Evolutionary conservation across 2,797 vertebrate species (phyloP).

Genomic region (Neosilurus hyrtlii): DNA sequence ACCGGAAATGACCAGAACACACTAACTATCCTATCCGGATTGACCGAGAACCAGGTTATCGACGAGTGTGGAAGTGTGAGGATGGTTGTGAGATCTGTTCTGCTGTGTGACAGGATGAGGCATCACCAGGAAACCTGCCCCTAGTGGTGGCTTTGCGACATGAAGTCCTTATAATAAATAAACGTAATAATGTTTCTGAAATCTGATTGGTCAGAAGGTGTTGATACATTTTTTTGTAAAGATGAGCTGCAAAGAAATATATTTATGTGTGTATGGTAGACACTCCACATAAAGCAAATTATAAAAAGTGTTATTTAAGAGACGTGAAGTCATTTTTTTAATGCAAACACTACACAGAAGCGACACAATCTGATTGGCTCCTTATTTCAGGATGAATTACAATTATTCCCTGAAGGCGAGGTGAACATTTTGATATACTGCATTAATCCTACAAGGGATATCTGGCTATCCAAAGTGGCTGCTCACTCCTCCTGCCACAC

Average conservation of each 20-base stretch:
- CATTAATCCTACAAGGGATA: no score
- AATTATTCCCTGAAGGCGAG: no score
- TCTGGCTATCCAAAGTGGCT: no score
- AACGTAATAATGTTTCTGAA: background rate
- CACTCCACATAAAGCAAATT: no score
- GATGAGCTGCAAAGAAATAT: background rate
- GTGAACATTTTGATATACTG: no score
- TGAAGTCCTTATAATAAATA: background rate
- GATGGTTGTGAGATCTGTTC: slow-evolving; percentile 24
- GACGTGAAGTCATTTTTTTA: background rate
- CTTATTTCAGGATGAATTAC: no score
- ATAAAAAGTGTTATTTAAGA: background rate
- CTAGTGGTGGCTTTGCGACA: background rate
- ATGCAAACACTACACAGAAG: background rate
- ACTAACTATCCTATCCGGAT: background rate
- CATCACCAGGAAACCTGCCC: background rate
- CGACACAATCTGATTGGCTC: no score
- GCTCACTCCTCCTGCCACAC: no score
- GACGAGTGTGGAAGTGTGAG: no score
- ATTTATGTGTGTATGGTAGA: no score
- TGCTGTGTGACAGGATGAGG: background rate
- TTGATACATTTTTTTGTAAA: background rate
- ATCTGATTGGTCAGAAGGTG: background rate
- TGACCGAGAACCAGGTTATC: background rate
- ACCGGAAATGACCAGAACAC: slow-evolving; percentile 24